A percentile compares a stretch with the other conserved stretches of the same genome.
phyloP scores from a whole-genome alignment of 2,888 invertebrate species.

The Stegana nigrithorax region DNA sequence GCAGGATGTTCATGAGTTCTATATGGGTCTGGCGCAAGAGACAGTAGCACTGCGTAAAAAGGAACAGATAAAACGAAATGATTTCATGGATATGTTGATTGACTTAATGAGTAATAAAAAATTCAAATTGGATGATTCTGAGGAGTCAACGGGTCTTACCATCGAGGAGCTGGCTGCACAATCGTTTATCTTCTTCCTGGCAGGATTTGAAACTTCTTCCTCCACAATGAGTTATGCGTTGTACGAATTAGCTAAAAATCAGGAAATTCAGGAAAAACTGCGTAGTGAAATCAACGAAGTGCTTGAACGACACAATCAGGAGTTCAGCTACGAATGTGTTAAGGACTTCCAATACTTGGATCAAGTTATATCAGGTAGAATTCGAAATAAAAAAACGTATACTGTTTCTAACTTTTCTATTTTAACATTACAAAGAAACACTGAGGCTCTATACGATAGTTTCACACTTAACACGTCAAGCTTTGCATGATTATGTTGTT shows the following conservation, averaged over 20 bases:
- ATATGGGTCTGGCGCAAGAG: slow-evolving; percentile 58
- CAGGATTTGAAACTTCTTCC: slow-evolving; percentile 72
- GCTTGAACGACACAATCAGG: slow-evolving; percentile 58
- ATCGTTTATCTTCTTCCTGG: slow-evolving; percentile 71
- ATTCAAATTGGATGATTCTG: slow-evolving; percentile 24
- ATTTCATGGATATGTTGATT: slow-evolving; percentile 70
- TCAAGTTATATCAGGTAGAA: slow-evolving; percentile 69
- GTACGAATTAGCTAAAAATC: slow-evolving; percentile 70
- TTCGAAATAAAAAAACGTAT: neutral
- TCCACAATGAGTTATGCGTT: slow-evolving; percentile 69
- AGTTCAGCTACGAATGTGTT: slow-evolving; percentile 65
- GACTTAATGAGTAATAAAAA: slow-evolving; percentile 56
- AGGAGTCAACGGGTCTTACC: slow-evolving; percentile 38
- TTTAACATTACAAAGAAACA: slow-evolving; percentile 65
- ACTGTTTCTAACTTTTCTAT: neutral
- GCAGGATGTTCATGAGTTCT: slow-evolving; percentile 56
- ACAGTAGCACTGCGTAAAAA: slow-evolving; percentile 64
- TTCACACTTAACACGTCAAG: slow-evolving; percentile 69
- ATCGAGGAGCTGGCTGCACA: slow-evolving; percentile 71
- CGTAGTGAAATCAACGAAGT: slow-evolving; percentile 67
- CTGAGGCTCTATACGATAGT: slow-evolving; percentile 72
- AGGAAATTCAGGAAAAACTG: slow-evolving; percentile 67
- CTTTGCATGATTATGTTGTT: slow-evolving; percentile 70
- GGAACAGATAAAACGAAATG: slow-evolving; percentile 64
- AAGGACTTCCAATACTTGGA: slow-evolving; percentile 69